Evolutionary conservation across 1,140 invertebrate genomes (phyloP), one percentile per base, ranked within the genome.

Genomic region (Argopecten irradians): DNA sequence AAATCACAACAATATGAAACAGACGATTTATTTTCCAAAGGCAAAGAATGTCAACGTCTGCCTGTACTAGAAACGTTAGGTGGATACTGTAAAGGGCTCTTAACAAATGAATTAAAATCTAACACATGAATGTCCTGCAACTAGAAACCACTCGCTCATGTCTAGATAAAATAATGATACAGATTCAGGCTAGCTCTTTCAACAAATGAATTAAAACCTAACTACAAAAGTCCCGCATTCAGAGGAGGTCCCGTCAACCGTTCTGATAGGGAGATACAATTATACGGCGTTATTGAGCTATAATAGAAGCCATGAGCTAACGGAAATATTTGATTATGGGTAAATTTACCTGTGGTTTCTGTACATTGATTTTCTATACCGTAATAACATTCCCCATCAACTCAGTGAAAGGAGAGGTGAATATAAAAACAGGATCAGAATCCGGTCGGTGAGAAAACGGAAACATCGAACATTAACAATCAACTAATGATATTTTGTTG

Each of bases 401-500:
- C 55, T 28, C 22, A 71, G 55, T 71, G 55, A 71, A 71, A 71
- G 55, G 55, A 71, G 55, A 71, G 55, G 55, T 71, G 55, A n/a
- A 71, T 71, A 71, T n/a, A 71, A 71, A 71, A 71, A 71, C 55
- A 71, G 55, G 55, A 71, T 71, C 55, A 71, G 55, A 28, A 71
- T 71, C 55, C 55, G 55, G 55, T 71, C n/a, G 55, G 55, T 71
- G 55, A 41, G 32, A 55, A 86, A 86, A 88, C 85, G 89, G 86
- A 84, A 87, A 88, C 85, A 55, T 43, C 86, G 82, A 88, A 90
- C 89, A 90, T 84, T 84, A 86, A 39, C 87, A 86, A 90, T 90
- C 87, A 90, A 88, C 87, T 90, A 90, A 90, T 90, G 89, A 90
- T 90, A 90, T 90, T 90, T 90, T 87, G 89, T 90, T 88, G 41